A percentile compares a stretch with the other conserved stretches of the same genome.
phyloP scores from a whole-genome alignment of 2,113 vertebrate species.

The Parotia lawesii region DNA sequence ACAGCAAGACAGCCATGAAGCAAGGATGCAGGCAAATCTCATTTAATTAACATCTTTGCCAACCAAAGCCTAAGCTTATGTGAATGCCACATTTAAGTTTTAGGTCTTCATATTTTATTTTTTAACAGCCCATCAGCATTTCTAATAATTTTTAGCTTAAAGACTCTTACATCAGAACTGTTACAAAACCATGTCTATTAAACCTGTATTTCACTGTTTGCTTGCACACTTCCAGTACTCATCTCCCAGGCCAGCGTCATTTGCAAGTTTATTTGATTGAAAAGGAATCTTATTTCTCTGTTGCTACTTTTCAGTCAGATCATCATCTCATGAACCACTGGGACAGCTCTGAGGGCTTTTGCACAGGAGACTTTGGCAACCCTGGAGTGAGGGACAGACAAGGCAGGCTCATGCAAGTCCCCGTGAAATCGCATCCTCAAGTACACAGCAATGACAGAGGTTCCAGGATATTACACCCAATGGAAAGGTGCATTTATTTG shows the following conservation, averaged over 20 bases:
- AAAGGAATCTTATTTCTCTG: background rate
- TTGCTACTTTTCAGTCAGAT: background rate
- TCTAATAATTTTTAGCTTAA: background rate
- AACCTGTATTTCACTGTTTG: background rate
- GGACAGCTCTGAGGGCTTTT: background rate
- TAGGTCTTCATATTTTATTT: background rate
- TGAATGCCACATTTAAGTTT: background rate
- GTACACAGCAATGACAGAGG: background rate
- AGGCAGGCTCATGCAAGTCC: background rate
- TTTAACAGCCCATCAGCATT: background rate
- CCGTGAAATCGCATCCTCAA: background rate
- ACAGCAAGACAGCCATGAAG: slow-evolving; percentile 19
- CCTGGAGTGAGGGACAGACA: background rate
- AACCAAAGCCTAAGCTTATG: background rate
- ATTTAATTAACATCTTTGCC: background rate
- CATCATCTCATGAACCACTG: background rate
- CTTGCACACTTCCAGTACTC: background rate
- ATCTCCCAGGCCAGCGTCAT: background rate
- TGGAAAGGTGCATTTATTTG: background rate
- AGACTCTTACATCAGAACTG: background rate
- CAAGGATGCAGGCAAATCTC: background rate
- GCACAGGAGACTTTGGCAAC: background rate
- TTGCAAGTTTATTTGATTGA: background rate
- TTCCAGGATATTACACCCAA: background rate
- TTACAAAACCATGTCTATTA: background rate